Evolutionary conservation across 2,113 vertebrate species (phyloP).

Genomic region (Heteronetta atricapilla): DNA sequence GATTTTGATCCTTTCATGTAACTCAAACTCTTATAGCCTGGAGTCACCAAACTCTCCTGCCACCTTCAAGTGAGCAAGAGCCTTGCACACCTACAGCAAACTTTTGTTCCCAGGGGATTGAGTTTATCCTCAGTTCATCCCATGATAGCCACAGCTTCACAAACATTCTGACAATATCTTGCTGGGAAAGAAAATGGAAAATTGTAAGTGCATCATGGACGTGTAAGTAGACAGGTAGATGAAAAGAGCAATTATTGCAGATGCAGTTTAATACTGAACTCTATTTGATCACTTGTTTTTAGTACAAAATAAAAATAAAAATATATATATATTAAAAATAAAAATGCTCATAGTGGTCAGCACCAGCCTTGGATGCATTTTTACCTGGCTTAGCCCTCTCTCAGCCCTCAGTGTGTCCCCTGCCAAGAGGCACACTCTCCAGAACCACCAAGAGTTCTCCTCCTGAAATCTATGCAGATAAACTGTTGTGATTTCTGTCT

Average conservation of each 20-base stretch:
- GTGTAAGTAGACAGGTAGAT: neutral
- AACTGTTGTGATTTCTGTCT: neutral
- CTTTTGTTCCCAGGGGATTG: neutral
- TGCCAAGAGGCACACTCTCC: neutral
- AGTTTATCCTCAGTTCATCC: neutral
- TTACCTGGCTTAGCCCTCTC: neutral
- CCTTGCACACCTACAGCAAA: neutral
- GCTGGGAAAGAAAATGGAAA: neutral
- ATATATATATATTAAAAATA: no score
- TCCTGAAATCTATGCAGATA: neutral
- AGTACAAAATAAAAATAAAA: neutral
- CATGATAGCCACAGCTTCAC: neutral
- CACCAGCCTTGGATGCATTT: neutral
- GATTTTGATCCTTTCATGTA: neutral
- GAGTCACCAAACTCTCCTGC: neutral
- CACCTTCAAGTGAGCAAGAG: neutral
- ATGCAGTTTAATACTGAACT: neutral
- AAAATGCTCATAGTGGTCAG: neutral
- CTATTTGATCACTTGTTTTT: neutral
- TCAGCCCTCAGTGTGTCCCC: no score
- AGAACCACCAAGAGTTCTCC: neutral
- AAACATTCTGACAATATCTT: neutral
- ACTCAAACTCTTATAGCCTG: no score
- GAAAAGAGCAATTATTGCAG: conserved; percentile 8
- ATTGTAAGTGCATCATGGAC: neutral